Conservation (phyloP, 1,140 invertebrate species). For the Drosophila lacertosa region DNA sequence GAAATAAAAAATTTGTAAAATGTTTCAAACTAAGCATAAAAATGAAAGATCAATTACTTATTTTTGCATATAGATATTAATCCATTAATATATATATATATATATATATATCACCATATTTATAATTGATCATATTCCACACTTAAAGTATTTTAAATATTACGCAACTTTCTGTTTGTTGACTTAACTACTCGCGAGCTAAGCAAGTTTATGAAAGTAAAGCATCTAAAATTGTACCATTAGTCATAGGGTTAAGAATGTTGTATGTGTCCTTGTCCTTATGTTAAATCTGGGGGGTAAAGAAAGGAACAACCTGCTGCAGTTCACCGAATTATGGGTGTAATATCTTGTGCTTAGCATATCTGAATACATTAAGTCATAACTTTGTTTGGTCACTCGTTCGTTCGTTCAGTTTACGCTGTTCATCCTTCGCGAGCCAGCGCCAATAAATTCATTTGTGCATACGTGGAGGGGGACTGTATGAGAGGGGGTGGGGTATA, state of each 20-base stretch:
- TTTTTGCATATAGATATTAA: too few relatives aligned
- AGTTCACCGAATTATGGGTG: not conserved
- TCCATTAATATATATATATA: too few relatives aligned
- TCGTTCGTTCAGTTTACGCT: slow-evolving; percentile 66
- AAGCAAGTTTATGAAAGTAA: too few relatives aligned
- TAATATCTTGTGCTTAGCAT: slow-evolving; percentile 18
- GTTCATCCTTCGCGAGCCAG: slow-evolving; percentile 35
- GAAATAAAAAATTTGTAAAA: too few relatives aligned
- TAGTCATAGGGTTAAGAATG: not conserved
- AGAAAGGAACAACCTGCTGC: not conserved
- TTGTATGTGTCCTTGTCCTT: not conserved
- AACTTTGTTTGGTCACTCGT: slow-evolving; percentile 66
- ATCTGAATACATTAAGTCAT: slow-evolving; percentile 68
- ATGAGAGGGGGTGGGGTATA: not conserved
- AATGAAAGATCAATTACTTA: too few relatives aligned
- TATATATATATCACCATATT: too few relatives aligned
- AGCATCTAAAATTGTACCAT: not conserved
- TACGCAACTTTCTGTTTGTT: too few relatives aligned
- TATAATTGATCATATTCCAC: too few relatives aligned
- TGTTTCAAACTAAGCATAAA: too few relatives aligned
- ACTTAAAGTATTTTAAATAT: too few relatives aligned
- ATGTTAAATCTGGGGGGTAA: not conserved
- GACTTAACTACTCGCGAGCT: too few relatives aligned
- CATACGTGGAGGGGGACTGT: not conserved
- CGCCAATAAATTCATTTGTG: slow-evolving; percentile 49